Evolutionary conservation across 2,888 invertebrate species (phyloP), one percentile per base, ranked within the genome.

Genomic region (Agriopis marginaria): DNA sequence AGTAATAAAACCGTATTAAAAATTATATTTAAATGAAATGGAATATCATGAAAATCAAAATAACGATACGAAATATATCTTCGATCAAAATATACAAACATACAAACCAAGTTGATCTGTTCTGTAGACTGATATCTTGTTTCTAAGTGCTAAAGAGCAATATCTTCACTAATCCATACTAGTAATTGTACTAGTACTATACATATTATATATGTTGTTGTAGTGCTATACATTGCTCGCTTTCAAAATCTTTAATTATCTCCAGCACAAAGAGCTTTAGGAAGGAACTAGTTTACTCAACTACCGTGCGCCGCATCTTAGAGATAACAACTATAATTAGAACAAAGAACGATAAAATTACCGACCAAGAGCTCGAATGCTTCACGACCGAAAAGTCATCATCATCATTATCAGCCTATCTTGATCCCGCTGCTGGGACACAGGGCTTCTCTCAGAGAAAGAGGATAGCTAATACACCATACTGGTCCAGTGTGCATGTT

Each of bases 241-340:
- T 63, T 47, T 63, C 12, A 49, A 60, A 63, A 63, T 63, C 60
- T 60, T 44, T 60, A 63, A 60, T 64, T 60, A 63, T 42, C 42
- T 54, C 50, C 3, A 7, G 53, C 40, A 40, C 45, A 63, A 58
- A 68, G 58, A 47, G 59, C 58, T 58, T 23, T 51, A 17, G 50
- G 62, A 64, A 63, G 60, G 63, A 68, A 64, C 55, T 56, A 65
- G 56, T 65, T 68, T 44, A 60, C 59, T 44, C 55, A 62, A 56
- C 51, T 65, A 61, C 69, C 60, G 64, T 59, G 59, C 51, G 51
- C 53, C 55, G 40, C 63, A 62, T 62, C 65, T 65, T 56, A 51
- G 17, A 68, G 69, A 69, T 69, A 69, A 69, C 65, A 56, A 51
- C 45, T 65, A 53, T 61, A 69, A 65, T 65, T 69, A 65, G 65